Evolutionary conservation across 2,113 vertebrate species (phyloP).

Genomic region (Hemiprocne comata): DNA sequence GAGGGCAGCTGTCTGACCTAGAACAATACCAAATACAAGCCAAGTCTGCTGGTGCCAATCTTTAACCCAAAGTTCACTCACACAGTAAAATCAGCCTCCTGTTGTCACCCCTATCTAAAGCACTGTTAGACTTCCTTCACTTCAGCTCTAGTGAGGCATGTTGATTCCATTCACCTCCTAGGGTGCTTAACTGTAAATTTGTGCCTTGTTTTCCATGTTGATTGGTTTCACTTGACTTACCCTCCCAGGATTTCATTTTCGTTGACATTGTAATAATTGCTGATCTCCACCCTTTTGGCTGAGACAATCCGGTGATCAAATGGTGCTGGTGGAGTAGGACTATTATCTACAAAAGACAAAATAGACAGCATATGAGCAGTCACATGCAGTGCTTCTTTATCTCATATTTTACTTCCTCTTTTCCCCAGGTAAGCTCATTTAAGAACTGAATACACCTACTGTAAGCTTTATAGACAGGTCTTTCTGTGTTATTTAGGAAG

Average conservation of each 20-base stretch:
- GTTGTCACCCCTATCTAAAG: neutral
- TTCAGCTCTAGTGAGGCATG: neutral
- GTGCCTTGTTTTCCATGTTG: neutral
- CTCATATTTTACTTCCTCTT: neutral
- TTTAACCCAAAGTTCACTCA: neutral
- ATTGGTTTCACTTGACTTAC: conserved; percentile 78
- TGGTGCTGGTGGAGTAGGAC: conserved; percentile 84
- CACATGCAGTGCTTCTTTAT: neutral
- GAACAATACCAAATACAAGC: neutral
- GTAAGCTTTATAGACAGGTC: neutral
- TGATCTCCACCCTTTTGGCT: conserved; percentile 84
- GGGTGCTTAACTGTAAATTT: neutral
- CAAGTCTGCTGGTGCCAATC: neutral
- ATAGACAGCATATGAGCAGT: neutral
- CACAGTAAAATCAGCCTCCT: neutral
- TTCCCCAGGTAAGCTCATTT: neutral
- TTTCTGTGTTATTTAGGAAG: neutral
- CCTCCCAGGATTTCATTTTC: conserved; percentile 89
- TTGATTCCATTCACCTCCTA: neutral
- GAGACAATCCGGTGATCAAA: conserved; percentile 93
- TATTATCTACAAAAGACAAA: conserved; percentile 75
- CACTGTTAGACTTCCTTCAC: neutral
- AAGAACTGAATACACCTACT: neutral
- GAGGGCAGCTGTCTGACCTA: conserved; percentile 26
- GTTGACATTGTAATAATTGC: conserved; percentile 86